These are phyloP conservation scores for Stenodema calcarata DNA, from an alignment of 2,888 invertebrate genomes.

Conservation along the genomic window DNA sequence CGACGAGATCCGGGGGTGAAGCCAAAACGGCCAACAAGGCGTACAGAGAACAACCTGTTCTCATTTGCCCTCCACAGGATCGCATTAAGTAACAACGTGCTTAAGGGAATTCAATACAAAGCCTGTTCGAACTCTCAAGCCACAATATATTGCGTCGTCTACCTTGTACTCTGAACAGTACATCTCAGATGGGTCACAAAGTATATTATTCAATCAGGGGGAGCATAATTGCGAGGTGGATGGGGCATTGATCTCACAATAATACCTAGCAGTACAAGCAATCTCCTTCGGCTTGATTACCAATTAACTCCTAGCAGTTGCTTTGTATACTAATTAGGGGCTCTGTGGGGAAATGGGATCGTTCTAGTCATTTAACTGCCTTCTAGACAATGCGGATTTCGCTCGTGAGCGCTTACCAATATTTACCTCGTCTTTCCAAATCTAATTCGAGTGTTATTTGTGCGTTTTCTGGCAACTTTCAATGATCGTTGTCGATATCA, in stretches of 20 bases:
- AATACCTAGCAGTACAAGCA: slow-evolving; percentile 23
- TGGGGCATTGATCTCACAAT: slow-evolving; percentile 22
- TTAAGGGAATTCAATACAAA: too few species aligned
- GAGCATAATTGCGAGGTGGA: slow-evolving; percentile 6
- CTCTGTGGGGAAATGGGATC: not conserved
- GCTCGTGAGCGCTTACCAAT: not conserved
- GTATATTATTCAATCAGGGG: not conserved
- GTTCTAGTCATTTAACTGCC: not conserved
- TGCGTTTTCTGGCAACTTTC: not conserved
- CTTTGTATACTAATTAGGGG: slow-evolving; percentile 31
- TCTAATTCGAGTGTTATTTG: not conserved
- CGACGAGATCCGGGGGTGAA: too few species aligned
- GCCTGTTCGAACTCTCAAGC: too few species aligned
- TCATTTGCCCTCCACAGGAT: too few species aligned
- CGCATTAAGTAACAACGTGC: too few species aligned
- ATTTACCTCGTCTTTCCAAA: not conserved
- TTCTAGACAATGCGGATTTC: not conserved
- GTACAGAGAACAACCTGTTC: too few species aligned
- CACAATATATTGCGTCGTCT: too few species aligned
- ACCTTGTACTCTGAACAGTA: not conserved
- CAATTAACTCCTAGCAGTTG: slow-evolving; percentile 33
- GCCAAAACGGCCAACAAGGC: too few species aligned
- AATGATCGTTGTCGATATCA: too few species aligned
- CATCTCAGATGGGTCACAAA: not conserved
- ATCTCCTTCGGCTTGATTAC: slow-evolving; percentile 34